Percentiles rank a stretch among this genome's conserved stretches.
Conservation (phyloP, 2,888 invertebrate species). For the Troides oblongomaculatus region DNA sequence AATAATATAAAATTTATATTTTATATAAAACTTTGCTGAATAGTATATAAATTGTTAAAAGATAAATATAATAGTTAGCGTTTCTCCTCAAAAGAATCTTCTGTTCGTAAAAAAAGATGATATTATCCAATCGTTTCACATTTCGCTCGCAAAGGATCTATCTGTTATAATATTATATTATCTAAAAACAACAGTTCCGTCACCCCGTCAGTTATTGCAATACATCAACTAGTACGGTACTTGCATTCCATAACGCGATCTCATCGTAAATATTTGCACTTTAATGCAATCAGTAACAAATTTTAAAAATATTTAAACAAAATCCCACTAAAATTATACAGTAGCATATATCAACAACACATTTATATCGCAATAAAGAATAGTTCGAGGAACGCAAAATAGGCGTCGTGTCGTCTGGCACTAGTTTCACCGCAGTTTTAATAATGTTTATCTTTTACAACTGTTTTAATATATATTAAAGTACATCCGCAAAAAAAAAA, state of each 20-base stretch:
- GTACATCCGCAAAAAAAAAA: slow-evolving; percentile 9
- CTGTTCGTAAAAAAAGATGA: background rate
- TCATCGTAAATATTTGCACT: background rate
- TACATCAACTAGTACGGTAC: background rate
- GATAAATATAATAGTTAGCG: background rate
- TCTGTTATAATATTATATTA: background rate
- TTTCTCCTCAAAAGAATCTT: background rate
- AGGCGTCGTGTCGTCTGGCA: slow-evolving; percentile 62
- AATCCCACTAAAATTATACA: slow-evolving; percentile 13
- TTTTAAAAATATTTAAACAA: slow-evolving; percentile 5
- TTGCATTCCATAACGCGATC: background rate
- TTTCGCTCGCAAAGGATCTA: background rate
- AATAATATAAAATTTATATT: no score
- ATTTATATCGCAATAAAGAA: slow-evolving; percentile 36
- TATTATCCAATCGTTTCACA: background rate
- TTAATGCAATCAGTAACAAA: background rate
- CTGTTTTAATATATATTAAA: slow-evolving; percentile 1
- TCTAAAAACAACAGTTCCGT: background rate
- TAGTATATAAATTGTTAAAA: background rate
- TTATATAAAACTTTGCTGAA: no score
- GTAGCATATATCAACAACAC: slow-evolving; percentile 30
- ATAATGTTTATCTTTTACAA: slow-evolving; percentile 29
- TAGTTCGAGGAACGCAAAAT: slow-evolving; percentile 32
- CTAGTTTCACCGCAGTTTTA: slow-evolving; percentile 36
- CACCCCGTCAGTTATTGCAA: background rate